phyloP scores from a whole-genome alignment of 35 echinoderm and acorn worm genomes.

The Eucidaris tribuloides region DNA sequence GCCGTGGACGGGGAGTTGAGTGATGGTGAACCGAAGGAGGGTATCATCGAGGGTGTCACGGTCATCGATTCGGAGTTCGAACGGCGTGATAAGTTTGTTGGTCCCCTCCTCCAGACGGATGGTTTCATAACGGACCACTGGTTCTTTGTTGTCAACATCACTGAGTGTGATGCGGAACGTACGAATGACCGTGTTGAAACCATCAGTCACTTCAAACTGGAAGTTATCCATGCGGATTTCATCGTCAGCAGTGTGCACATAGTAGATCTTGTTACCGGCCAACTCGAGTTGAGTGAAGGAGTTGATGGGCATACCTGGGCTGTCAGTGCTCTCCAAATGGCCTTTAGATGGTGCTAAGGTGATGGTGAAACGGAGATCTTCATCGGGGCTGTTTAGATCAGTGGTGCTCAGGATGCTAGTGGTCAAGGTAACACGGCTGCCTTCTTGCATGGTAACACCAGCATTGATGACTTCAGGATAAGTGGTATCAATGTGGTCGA shows the following conservation, averaged over 20 bases:
- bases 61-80: slow-evolving; percentile 90
- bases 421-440: slow-evolving; percentile 88
- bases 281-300: slow-evolving; percentile 93
- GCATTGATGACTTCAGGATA: slow-evolving; percentile 92
- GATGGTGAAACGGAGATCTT: slow-evolving; percentile 83
- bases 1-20: slow-evolving; percentile 88
- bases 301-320: slow-evolving; percentile 87
- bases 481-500: slow-evolving; percentile 79
- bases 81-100: slow-evolving; percentile 96
- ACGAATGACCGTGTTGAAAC: slow-evolving; percentile 94
- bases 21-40: slow-evolving; percentile 77
- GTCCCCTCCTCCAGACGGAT: slow-evolving; percentile 73
- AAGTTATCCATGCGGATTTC: slow-evolving; percentile 99
- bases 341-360: slow-evolving; percentile 85
- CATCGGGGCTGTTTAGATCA: slow-evolving; percentile 98
- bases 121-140: slow-evolving; percentile 67
- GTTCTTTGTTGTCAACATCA: slow-evolving; percentile 96
- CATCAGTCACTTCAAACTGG: slow-evolving; percentile 96
- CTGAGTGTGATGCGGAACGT: slow-evolving; percentile 95
- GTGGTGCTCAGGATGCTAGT: slow-evolving; percentile 84
- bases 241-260: slow-evolving; percentile 93
- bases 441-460: slow-evolving; percentile 94
- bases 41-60: slow-evolving; percentile 54
- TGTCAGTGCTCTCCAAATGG: slow-evolving; percentile 92
- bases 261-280: slow-evolving; percentile 96